phyloP scores from a whole-genome alignment of 1,140 invertebrate species.

The Venturia canescens region DNA sequence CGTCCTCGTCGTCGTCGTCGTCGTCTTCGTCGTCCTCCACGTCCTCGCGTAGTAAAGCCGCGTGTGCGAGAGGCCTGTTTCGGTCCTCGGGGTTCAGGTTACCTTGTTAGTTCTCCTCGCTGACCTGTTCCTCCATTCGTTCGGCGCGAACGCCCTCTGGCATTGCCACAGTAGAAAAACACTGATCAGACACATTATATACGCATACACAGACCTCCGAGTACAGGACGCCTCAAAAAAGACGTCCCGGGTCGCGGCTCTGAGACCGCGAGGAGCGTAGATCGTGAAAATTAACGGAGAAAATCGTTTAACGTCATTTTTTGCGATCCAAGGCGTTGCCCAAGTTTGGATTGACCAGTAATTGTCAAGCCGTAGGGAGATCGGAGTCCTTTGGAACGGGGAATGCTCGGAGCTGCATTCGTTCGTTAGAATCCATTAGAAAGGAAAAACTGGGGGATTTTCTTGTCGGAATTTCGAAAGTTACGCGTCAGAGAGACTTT shows the following conservation, averaged over 20 bases:
- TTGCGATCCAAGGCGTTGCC: neutral
- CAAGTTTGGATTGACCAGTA: neutral
- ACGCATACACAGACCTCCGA: neutral
- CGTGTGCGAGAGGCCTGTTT: constrained; percentile 20
- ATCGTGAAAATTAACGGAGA: neutral
- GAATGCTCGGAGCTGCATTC: too few species aligned
- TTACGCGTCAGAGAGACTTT: too few species aligned
- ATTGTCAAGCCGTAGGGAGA: too few species aligned
- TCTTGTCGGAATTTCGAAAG: too few species aligned
- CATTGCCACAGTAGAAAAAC: constrained; percentile 13
- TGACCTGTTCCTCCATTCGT: constrained; percentile 50
- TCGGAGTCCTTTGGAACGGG: too few species aligned
- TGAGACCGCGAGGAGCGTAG: neutral
- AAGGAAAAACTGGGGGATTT: too few species aligned
- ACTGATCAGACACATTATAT: constrained; percentile 21
- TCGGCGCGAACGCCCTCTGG: constrained; percentile 41
- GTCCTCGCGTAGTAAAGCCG: constrained; percentile 44
- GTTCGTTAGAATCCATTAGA: too few species aligned
- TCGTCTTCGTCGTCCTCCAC: constrained; percentile 34
- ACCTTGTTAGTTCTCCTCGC: constrained; percentile 59
- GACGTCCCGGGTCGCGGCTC: neutral
- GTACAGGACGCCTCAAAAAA: neutral
- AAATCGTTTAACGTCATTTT: neutral
- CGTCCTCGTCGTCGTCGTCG: constrained; percentile 40
- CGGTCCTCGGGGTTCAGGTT: constrained; percentile 50